These are phyloP conservation scores for Epinotia demarniana DNA, from an alignment of 2,888 invertebrate species.

Conservation along the genomic window DNA sequence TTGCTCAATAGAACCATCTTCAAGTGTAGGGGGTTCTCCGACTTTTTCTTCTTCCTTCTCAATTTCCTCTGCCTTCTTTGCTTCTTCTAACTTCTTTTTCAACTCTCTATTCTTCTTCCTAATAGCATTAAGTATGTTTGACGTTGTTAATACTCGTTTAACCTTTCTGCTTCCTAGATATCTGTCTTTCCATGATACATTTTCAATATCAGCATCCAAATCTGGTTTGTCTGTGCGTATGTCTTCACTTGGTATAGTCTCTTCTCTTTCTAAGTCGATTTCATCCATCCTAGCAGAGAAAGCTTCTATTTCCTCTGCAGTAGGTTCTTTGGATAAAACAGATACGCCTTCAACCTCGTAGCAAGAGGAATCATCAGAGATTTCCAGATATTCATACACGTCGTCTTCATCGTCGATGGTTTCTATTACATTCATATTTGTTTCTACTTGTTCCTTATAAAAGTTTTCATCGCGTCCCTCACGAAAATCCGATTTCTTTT, in stretches of 20 bases:
- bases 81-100: slow-evolving; percentile 65
- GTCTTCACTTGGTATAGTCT: slow-evolving; percentile 51
- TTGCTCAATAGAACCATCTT: slow-evolving; percentile 83
- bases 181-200: slow-evolving; percentile 84
- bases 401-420: slow-evolving; percentile 53
- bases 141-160: slow-evolving; percentile 81
- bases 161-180: slow-evolving; percentile 86
- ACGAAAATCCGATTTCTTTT: slow-evolving; percentile 72
- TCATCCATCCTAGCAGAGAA: slow-evolving; percentile 79
- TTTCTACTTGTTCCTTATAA: slow-evolving; percentile 54
- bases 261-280: slow-evolving; percentile 71
- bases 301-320: slow-evolving; percentile 74
- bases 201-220: slow-evolving; percentile 49
- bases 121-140: slow-evolving; percentile 85
- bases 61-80: slow-evolving; percentile 51
- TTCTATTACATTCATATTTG: slow-evolving; percentile 24
- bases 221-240: slow-evolving; percentile 43
- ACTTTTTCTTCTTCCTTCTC: slow-evolving; percentile 41
- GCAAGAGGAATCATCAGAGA: slow-evolving; percentile 73
- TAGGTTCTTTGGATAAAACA: slow-evolving; percentile 76
- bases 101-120: slow-evolving; percentile 84
- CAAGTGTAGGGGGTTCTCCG: slow-evolving; percentile 64
- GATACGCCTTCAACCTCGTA: slow-evolving; percentile 69
- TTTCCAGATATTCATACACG: slow-evolving; percentile 69
- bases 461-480: slow-evolving; percentile 69